phyloP scores from a whole-genome alignment of 2,888 invertebrate species.

The Stegophylla sp. region DNA sequence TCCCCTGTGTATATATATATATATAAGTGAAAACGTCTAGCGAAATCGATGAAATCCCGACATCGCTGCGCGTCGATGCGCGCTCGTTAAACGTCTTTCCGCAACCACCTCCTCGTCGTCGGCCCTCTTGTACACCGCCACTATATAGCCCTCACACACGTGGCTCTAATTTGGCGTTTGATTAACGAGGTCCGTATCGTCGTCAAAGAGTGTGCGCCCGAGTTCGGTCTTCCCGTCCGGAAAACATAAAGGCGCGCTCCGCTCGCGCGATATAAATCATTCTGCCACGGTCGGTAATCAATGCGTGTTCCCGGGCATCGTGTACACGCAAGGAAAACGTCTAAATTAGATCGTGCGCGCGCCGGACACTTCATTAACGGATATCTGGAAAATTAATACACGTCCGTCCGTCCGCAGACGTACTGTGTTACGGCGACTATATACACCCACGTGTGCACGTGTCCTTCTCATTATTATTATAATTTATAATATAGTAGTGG shows the following conservation, averaged over 20 bases:
- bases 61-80: background rate
- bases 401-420: conserved; percentile 4
- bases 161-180: conserved; percentile 54
- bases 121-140: background rate
- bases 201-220: conserved; percentile 15
- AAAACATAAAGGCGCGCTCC: conserved; percentile 19
- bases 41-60: no score
- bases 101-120: background rate
- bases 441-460: background rate
- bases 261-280: conserved; percentile 44
- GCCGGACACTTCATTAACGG: conserved; percentile 41
- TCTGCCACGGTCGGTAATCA: conserved; percentile 38
- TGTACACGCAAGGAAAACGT: conserved; percentile 6
- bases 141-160: conserved; percentile 14
- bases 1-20: no score
- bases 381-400: conserved; percentile 34
- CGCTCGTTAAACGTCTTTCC: conserved; percentile 27
- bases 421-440: conserved; percentile 1
- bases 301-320: conserved; percentile 20
- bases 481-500: no score
- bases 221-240: background rate
- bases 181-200: conserved; percentile 51
- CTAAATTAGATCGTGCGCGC: conserved; percentile 46
- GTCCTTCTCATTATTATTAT: conserved; percentile 31
- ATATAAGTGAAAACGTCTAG: no score